phyloP scores from a whole-genome alignment of 2,888 invertebrate genomes.

The Pharmacophagus antenor region DNA sequence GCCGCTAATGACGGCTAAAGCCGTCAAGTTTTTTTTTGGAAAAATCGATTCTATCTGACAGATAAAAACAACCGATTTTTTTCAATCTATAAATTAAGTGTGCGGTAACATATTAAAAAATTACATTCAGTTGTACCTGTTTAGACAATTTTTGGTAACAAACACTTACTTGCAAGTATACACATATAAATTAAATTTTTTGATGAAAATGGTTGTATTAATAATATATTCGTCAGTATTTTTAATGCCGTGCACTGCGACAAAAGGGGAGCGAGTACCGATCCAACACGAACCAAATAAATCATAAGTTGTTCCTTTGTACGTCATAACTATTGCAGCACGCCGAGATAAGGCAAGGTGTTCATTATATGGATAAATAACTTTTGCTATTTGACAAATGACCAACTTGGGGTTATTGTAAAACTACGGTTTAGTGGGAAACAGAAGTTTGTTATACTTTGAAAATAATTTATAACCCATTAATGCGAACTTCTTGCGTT shows the following conservation, averaged over 20 bases:
- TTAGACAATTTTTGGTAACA: too few species aligned
- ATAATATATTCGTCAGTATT: too few species aligned
- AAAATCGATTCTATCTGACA: too few species aligned
- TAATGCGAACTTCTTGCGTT: conserved; percentile 2
- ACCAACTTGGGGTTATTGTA: conserved; percentile 38
- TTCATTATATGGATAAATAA: conserved; percentile 67
- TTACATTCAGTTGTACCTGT: too few species aligned
- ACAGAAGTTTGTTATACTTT: conserved; percentile 27
- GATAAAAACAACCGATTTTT: too few species aligned
- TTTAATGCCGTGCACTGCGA: conserved; percentile 15
- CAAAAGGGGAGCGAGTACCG: conserved; percentile 22
- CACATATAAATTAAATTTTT: background rate
- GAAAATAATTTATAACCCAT: conserved; percentile 28
- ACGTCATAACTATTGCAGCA: conserved; percentile 51
- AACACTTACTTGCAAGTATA: too few species aligned
- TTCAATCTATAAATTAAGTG: too few species aligned
- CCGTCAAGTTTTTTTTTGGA: too few species aligned
- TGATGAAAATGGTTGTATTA: background rate
- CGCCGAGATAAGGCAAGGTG: conserved; percentile 57
- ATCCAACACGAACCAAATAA: conserved; percentile 55
- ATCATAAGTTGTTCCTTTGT: conserved; percentile 51
- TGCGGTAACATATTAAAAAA: too few species aligned
- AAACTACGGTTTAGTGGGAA: conserved; percentile 26
- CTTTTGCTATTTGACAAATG: conserved; percentile 57
- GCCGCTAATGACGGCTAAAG: too few species aligned